Conservation (phyloP, 2,888 invertebrate genomes). For the Noctua janthina region DNA sequence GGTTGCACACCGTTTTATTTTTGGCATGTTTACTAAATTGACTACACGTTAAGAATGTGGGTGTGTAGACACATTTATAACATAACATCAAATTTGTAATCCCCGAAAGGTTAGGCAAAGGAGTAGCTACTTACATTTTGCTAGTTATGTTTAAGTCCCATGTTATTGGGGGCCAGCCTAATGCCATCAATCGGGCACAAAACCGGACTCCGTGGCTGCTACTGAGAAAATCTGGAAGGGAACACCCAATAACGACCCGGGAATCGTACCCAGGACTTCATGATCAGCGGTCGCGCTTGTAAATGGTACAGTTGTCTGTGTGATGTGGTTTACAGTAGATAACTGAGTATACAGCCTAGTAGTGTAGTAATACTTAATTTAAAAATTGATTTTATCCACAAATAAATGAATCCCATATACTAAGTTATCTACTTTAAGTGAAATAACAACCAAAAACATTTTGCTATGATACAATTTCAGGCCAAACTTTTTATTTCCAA, state of each 20-base stretch:
- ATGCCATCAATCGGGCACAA: too few relatives aligned
- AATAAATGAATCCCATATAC: neutral
- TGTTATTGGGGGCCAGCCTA: too few relatives aligned
- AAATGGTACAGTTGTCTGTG: neutral
- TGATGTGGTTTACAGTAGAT: too few relatives aligned
- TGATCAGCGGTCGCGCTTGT: neutral
- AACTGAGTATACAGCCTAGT: too few relatives aligned
- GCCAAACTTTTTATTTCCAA: conserved; percentile 8
- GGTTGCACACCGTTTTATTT: conserved; percentile 17
- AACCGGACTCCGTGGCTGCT: neutral
- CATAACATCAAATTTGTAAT: neutral
- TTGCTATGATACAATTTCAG: neutral
- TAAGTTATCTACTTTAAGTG: neutral
- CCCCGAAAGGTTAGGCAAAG: neutral
- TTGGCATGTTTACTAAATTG: conserved; percentile 5
- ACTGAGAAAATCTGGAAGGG: neutral
- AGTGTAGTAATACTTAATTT: neutral
- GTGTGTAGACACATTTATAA: neutral
- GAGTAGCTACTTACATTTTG: neutral
- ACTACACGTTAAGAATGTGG: neutral
- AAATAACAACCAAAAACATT: neutral
- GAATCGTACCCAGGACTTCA: neutral
- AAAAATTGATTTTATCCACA: neutral
- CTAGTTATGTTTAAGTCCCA: neutral
- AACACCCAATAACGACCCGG: neutral